Percentiles rank a stretch among this genome's conserved stretches.
Conservation (phyloP, 2,888 invertebrate genomes). For the Drosophila imparisetae region DNA sequence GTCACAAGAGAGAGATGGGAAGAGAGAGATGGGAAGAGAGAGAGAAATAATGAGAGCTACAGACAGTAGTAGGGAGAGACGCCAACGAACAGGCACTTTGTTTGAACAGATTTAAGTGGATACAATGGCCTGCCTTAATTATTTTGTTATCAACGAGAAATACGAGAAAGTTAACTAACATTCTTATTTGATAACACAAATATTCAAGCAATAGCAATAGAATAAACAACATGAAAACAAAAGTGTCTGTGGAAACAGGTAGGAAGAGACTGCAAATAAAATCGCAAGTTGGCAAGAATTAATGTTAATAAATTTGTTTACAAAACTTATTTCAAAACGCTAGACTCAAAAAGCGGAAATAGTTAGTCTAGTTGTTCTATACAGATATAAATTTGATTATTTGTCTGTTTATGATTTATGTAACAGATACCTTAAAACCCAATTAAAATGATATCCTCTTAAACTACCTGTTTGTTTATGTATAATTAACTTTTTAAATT, state of each 20-base stretch:
- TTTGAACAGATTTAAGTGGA: slow-evolving; percentile 36
- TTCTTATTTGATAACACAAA: not conserved
- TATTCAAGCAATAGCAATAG: not conserved
- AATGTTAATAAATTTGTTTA: not conserved
- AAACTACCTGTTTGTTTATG: slow-evolving; percentile 39
- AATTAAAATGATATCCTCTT: not conserved
- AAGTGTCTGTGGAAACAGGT: slow-evolving; percentile 3
- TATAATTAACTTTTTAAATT: slow-evolving; percentile 57
- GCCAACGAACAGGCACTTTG: slow-evolving; percentile 34
- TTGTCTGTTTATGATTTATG: not conserved
- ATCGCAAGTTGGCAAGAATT: not conserved
- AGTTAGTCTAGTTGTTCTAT: not conserved
- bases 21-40: not conserved
- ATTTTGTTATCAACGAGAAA: slow-evolving; percentile 20
- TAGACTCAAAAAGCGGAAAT: not conserved
- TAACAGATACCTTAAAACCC: no score
- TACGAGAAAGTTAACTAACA: slow-evolving; percentile 10
- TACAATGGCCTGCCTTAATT: slow-evolving; percentile 35
- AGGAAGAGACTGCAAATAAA: not conserved
- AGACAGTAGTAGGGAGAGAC: not conserved
- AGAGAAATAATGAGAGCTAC: not conserved
- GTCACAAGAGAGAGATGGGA: no score
- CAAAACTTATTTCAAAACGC: not conserved
- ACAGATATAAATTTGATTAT: not conserved
- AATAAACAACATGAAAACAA: slow-evolving; percentile 7